Percentiles rank a stretch among this genome's conserved stretches.
Evolutionary conservation across 2,888 invertebrate genomes (phyloP).

Genomic region (Drosophila limbata): DNA sequence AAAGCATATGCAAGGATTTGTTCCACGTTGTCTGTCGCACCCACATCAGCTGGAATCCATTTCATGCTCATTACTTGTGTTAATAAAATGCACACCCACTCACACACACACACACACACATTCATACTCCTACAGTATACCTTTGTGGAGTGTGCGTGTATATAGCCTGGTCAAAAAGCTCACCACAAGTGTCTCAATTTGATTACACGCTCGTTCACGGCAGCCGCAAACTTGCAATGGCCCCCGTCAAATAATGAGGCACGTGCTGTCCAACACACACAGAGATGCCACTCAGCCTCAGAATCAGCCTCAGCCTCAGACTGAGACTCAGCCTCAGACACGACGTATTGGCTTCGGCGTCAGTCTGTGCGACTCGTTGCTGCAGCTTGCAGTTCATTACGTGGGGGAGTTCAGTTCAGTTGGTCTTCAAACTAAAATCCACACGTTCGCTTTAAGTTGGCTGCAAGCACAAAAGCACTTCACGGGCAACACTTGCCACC

Average conservation of each 20-base stretch:
- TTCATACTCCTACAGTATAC: too few species aligned
- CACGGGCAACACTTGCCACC: constrained; percentile 57
- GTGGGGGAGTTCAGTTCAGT: constrained; percentile 23
- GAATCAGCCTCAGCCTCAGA: background rate
- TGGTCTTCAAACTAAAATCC: constrained; percentile 31
- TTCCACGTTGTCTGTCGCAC: constrained; percentile 34
- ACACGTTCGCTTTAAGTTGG: constrained; percentile 36
- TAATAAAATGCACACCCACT: constrained; percentile 28
- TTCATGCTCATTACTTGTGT: constrained; percentile 54
- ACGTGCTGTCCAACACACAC: constrained; percentile 30
- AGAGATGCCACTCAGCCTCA: constrained; percentile 13
- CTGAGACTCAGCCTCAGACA: background rate
- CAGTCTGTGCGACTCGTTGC: background rate
- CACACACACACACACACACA: background rate
- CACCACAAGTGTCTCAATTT: constrained; percentile 67
- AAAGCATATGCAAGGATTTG: constrained; percentile 24
- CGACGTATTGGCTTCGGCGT: background rate
- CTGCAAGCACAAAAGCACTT: constrained; percentile 62
- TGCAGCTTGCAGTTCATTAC: constrained; percentile 39
- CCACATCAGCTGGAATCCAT: constrained; percentile 32
- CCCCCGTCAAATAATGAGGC: constrained; percentile 45
- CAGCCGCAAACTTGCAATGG: constrained; percentile 36
- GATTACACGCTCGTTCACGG: constrained; percentile 56
- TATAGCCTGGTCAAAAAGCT: constrained; percentile 41
- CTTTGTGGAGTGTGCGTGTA: constrained; percentile 2